These are phyloP conservation scores for Mythimna loreyi DNA, from an alignment of 2,888 invertebrate species.

Conservation along the genomic window DNA sequence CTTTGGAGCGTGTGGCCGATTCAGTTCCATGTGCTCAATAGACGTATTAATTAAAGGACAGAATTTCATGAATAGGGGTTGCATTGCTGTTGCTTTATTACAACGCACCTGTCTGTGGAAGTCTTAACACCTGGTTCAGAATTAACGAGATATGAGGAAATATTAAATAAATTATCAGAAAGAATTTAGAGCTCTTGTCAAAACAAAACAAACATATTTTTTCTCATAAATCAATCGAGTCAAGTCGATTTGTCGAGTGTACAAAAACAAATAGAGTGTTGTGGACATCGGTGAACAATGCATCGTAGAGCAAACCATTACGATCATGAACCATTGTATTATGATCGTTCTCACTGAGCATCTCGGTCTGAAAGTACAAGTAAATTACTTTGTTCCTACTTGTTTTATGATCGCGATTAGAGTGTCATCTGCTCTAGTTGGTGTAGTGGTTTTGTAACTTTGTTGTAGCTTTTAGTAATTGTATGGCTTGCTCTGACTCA, in stretches of 20 bases:
- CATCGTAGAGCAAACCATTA: constrained; percentile 73
- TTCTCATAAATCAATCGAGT: constrained; percentile 1
- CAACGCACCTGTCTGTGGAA: neutral
- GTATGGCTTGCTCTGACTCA: neutral
- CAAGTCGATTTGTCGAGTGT: constrained; percentile 15
- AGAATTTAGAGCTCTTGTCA: neutral
- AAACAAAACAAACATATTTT: neutral
- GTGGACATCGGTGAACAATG: constrained; percentile 72
- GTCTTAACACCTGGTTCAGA: neutral
- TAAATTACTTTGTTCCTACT: constrained; percentile 44
- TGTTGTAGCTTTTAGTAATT: neutral
- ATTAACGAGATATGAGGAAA: neutral
- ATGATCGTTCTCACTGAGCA: constrained; percentile 65
- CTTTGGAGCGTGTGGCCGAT: no score
- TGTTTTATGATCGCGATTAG: constrained; percentile 39
- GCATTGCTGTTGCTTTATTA: neutral
- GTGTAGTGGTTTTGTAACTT: constrained; percentile 7
- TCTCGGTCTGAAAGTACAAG: constrained; percentile 50
- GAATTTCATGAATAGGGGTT: no score
- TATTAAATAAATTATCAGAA: neutral
- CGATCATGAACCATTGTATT: constrained; percentile 75
- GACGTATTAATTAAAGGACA: neutral
- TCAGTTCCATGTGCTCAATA: neutral
- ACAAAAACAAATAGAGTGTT: constrained; percentile 58
- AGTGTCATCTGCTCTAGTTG: constrained; percentile 13